These are phyloP conservation scores for Myrmecophaga tridactyla DNA, from an alignment of 2,113 vertebrate species.

Conservation along the genomic window DNA sequence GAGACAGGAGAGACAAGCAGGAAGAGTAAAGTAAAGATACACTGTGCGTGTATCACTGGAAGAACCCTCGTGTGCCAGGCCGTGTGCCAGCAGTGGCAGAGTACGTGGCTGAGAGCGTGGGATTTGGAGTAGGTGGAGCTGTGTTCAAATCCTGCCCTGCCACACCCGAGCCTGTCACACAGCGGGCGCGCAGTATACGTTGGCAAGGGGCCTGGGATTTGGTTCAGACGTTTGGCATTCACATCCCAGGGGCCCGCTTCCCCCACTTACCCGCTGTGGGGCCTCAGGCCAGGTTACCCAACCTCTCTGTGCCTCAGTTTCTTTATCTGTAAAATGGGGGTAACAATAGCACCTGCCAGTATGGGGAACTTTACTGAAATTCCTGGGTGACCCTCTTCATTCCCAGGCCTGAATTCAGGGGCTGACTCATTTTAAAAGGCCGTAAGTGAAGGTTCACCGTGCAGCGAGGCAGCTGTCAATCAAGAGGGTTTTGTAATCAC, in stretches of 20 bases:
- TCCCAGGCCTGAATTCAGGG: neutral
- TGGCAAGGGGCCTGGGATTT: neutral
- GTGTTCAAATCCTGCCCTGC: neutral
- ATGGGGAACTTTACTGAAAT: neutral
- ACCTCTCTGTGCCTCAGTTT: neutral
- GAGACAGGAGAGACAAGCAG: slow-evolving; percentile 63
- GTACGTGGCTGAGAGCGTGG: neutral
- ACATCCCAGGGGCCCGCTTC: neutral
- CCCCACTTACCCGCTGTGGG: neutral
- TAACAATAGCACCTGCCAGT: neutral
- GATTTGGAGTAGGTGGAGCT: neutral
- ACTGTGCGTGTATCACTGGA: fast-evolving
- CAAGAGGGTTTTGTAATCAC: neutral
- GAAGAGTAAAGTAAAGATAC: slow-evolving; percentile 78
- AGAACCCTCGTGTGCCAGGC: neutral
- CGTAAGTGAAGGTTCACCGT: fast-evolving
- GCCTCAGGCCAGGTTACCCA: neutral
- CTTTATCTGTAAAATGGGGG: no score
- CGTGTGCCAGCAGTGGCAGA: neutral
- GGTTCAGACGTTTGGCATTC: neutral
- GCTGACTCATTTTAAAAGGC: neutral
- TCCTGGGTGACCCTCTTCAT: fast-evolving
- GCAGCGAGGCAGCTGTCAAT: no score
- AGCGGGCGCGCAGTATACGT: neutral
- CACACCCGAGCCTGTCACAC: neutral